phyloP scores from a whole-genome alignment of 2,888 invertebrate species.

The Campoletis raptor region DNA sequence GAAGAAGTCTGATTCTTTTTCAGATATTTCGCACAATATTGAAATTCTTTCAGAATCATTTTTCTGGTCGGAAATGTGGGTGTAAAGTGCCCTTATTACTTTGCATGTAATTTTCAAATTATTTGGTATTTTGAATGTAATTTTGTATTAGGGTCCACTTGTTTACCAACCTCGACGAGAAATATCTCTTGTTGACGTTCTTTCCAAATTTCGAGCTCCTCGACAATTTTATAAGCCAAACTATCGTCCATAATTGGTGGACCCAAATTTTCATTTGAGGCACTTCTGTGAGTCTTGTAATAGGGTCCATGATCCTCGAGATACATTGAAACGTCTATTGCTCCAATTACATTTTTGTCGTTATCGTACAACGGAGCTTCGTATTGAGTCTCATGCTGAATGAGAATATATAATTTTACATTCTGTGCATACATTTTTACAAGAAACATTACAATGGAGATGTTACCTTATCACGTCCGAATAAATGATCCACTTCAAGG shows the following conservation, averaged over 20 bases:
- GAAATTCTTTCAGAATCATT: neutral
- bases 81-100: neutral
- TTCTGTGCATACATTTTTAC: neutral
- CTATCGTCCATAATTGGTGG: conserved; percentile 81
- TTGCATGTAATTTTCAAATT: neutral
- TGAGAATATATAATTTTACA: conserved; percentile 23
- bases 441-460: no score
- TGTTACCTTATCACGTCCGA: conserved; percentile 76
- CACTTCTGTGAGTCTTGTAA: conserved; percentile 73
- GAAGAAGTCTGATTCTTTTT: no score
- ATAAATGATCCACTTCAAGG: conserved; percentile 78
- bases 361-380: conserved; percentile 76
- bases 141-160: neutral
- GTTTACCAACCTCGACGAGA: conserved; percentile 86
- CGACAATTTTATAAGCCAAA: conserved; percentile 86
- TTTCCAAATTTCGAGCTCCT: conserved; percentile 91
- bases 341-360: conserved; percentile 76
- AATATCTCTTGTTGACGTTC: conserved; percentile 88
- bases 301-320: conserved; percentile 81
- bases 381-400: conserved; percentile 76
- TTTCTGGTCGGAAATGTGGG: neutral
- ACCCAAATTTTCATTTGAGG: conserved; percentile 78
- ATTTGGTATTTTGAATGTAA: neutral
- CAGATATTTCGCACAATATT: neutral
- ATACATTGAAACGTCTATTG: conserved; percentile 75